Evolutionary conservation across 2,113 vertebrate species (phyloP).

Genomic region (Plotosus lineatus): DNA sequence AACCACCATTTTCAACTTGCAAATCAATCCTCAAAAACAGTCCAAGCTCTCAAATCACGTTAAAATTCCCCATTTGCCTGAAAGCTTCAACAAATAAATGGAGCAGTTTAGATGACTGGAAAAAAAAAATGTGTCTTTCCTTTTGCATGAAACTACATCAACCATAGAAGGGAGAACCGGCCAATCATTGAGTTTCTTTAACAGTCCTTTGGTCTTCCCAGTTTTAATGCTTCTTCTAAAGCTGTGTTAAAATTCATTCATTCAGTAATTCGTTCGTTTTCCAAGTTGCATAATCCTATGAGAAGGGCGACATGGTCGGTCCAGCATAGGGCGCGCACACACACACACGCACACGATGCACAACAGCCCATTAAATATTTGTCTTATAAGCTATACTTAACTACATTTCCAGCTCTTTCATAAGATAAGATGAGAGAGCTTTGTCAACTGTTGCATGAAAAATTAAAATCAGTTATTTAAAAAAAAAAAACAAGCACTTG

Average conservation of each 20-base stretch:
- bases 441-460: too few relatives aligned
- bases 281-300: too few relatives aligned
- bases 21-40: neutral
- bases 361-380: too few relatives aligned
- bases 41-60: neutral
- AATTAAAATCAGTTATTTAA: too few relatives aligned
- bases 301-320: too few relatives aligned
- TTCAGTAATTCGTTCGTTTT: too few relatives aligned
- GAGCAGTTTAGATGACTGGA: neutral
- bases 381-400: too few relatives aligned
- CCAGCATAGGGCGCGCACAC: too few relatives aligned
- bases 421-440: too few relatives aligned
- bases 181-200: neutral
- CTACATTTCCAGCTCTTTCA: too few relatives aligned
- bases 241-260: neutral
- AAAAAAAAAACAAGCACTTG: too few relatives aligned
- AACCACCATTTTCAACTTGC: neutral
- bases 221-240: neutral
- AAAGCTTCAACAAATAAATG: neutral
- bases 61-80: neutral
- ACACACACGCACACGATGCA: too few relatives aligned
- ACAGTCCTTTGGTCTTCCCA: neutral
- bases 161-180: neutral
- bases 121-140: neutral
- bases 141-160: neutral